These are phyloP conservation scores for Drosophila merina DNA, from an alignment of 2,888 invertebrate species.

Conservation along the genomic window DNA sequence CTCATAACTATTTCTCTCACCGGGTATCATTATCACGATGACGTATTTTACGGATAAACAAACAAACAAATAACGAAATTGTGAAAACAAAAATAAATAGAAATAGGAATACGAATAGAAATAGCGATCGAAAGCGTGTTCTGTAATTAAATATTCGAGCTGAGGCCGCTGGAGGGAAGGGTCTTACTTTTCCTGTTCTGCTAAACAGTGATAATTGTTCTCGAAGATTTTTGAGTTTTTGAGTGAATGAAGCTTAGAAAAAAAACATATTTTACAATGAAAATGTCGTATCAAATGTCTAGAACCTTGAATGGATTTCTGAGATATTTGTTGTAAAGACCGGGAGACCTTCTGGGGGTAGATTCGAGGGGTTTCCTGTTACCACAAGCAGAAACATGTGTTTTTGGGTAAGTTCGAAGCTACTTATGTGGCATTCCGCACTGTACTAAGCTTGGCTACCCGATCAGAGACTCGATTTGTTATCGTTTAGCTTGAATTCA, in stretches of 20 bases:
- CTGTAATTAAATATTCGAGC: slow-evolving; percentile 65
- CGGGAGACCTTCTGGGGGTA: slow-evolving; percentile 6
- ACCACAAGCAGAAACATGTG: slow-evolving; percentile 25
- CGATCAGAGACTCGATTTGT: too few relatives aligned
- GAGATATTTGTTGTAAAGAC: background rate
- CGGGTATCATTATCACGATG: slow-evolving; percentile 21
- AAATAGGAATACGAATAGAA: too few relatives aligned
- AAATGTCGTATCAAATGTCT: background rate
- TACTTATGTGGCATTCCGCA: background rate
- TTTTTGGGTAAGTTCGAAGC: slow-evolving; percentile 9
- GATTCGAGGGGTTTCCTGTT: slow-evolving; percentile 31
- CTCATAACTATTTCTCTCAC: slow-evolving; percentile 42
- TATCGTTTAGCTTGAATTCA: too few relatives aligned
- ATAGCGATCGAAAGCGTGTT: slow-evolving; percentile 52
- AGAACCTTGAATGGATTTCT: background rate
- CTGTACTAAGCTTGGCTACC: background rate
- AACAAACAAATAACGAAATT: slow-evolving; percentile 27
- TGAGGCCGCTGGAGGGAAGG: slow-evolving; percentile 21
- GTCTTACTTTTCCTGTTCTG: slow-evolving; percentile 13
- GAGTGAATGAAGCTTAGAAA: background rate
- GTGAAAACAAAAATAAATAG: slow-evolving; percentile 24
- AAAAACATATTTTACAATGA: background rate
- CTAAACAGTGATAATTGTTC: slow-evolving; percentile 29
- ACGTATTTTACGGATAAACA: slow-evolving; percentile 24
- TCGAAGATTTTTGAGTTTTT: background rate